Conservation (phyloP, 2,888 invertebrate species). For the Gymnoscelis rufifasciata region DNA sequence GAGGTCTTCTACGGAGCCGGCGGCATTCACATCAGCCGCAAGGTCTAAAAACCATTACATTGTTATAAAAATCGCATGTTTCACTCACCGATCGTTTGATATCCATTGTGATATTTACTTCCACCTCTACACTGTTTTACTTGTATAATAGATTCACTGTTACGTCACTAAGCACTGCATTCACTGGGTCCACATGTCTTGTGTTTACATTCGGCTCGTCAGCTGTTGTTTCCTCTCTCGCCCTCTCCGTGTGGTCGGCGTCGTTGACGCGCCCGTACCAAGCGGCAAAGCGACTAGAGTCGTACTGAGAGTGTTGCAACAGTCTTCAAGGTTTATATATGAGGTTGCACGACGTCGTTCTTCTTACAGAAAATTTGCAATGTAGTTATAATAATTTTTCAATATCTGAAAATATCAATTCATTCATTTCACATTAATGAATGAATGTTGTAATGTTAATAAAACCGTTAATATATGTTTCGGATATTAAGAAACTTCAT, state of each 20-base stretch:
- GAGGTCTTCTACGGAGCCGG: constrained; percentile 10
- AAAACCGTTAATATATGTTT: too few relatives aligned
- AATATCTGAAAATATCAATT: constrained; percentile 19
- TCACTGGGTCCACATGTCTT: constrained; percentile 73
- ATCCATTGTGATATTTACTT: constrained; percentile 60
- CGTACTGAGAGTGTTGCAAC: constrained; percentile 78
- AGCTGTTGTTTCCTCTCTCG: constrained; percentile 67
- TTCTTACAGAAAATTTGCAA: constrained; percentile 43
- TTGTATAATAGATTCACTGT: constrained; percentile 55
- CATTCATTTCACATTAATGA: too few relatives aligned
- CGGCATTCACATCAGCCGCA: constrained; percentile 27
- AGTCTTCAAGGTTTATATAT: constrained; percentile 74
- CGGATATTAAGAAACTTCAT: too few relatives aligned
- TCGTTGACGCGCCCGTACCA: constrained; percentile 69
- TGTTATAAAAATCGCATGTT: constrained; percentile 37
- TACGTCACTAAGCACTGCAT: constrained; percentile 73
- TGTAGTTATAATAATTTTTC: constrained; percentile 23
- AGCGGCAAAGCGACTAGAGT: constrained; percentile 81
- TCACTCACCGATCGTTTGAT: constrained; percentile 70
- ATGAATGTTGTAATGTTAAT: too few relatives aligned
- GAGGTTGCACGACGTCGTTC: constrained; percentile 56
- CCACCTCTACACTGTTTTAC: constrained; percentile 47
- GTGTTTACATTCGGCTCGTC: constrained; percentile 48
- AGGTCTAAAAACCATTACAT: constrained; percentile 26
- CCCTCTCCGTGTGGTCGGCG: constrained; percentile 77